These are phyloP conservation scores for Rachycentron canadum DNA, from an alignment of 2,797 vertebrate genomes.

Conservation along the genomic window DNA sequence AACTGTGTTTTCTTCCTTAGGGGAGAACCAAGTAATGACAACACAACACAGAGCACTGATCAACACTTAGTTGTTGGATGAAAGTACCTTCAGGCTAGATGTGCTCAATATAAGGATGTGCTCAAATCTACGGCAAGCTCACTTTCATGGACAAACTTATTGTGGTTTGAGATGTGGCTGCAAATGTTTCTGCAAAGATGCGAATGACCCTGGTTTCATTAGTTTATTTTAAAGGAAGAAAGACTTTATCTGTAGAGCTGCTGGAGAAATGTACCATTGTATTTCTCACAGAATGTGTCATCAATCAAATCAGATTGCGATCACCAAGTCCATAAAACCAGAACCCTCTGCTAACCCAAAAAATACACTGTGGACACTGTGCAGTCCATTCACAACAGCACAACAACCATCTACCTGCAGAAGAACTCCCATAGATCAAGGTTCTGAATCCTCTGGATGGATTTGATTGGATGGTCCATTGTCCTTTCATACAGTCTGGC, in stretches of 20 bases:
- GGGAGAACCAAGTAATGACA: constrained; percentile 59
- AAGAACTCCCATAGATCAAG: constrained; percentile 98
- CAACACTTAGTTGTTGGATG: constrained; percentile 21
- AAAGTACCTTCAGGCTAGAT: too few relatives aligned
- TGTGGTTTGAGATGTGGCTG: constrained; percentile 6
- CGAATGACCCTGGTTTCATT: background rate
- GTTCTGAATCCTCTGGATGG: constrained; percentile 97
- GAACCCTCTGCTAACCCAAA: background rate
- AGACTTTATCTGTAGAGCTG: background rate
- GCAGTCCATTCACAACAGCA: background rate
- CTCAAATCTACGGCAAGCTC: background rate
- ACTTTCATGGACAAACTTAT: background rate
- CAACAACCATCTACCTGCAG: constrained; percentile 89
- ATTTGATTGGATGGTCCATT: constrained; percentile 93
- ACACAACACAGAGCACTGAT: constrained; percentile 48
- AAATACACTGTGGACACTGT: background rate
- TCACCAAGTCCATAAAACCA: background rate
- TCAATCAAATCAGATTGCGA: background rate
- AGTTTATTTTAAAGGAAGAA: constrained; percentile 7
- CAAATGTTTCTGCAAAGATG: background rate
- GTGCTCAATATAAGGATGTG: background rate
- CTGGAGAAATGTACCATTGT: background rate
- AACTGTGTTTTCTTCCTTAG: constrained; percentile 95
- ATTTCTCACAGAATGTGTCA: background rate
- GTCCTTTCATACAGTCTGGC: constrained; percentile 93